Base-by-base conservation (phyloP, 2,797 vertebrate species). In the Tamandua tetradactyla region DNA sequence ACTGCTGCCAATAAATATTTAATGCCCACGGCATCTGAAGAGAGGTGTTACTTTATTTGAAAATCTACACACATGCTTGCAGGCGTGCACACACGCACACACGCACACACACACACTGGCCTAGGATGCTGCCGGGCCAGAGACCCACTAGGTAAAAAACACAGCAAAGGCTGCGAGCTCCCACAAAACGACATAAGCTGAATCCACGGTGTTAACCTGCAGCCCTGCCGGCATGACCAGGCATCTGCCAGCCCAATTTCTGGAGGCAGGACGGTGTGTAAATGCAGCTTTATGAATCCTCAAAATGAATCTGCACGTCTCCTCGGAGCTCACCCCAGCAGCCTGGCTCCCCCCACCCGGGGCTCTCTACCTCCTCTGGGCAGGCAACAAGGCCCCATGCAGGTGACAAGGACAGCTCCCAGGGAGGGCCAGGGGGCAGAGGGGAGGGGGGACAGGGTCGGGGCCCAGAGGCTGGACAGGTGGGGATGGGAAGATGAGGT, bases 181-280 rank as follows among this genome's bases (percentile, higher is more conserved):
- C 98, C 23, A 3, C 93, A 96, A 98, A 98, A 98, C 95, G 98
- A 98, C 97, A 97, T 97, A 98, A 98, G 97, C 98, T 98, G 97
- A 97, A 98, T 98, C 98, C 89, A 68, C 96, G 97, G 98, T 95
- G 98, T 98, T 98, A 98, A 98, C 98, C 98, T 8, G 35, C 84
- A 86, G 98, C 97, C 98, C 98, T 4, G 85, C 88, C 98, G 94
- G 98, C 98, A 98, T 98, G 98, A 98, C 98, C 98, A 98, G 97
- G 98, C 98, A 98, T 98, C 98, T 96, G 98, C 98, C 97, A 87
- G 92, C 97, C 97, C 98, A 98, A 98, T 98, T 98, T 98, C 97
- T 95, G 94, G 76, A 64, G 97, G 97, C 98, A 96, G 97, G 89
- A 92, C 59, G 47, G 97, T 97, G 98, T 96, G 97, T 97, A 98